Base-by-base conservation (phyloP, 2,797 vertebrate genomes). In the Neosilurus hyrtlii region DNA sequence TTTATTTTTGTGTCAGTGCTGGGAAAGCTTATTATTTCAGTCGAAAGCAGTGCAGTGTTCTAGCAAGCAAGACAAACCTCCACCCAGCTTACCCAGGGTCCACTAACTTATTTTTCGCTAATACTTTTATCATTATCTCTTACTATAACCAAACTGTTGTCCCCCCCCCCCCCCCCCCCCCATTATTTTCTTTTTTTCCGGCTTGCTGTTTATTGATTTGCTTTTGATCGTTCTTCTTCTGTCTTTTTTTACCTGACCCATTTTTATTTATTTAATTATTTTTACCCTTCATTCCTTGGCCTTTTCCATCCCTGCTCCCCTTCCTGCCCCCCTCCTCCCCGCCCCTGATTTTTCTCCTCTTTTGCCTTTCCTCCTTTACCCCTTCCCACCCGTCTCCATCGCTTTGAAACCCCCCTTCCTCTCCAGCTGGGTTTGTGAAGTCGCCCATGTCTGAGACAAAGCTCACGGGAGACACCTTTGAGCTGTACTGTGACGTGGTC, bases 371-470 rank as follows among this genome's bases (percentile, higher is more conserved):
- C 77, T 89, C 85, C 43, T 88, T 68, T 49, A 51, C 78, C 15
- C 7, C 82, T 30, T 92, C 80, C 85, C 59, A 86, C 83, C 49
- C 75, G 2, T 61, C 79, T 51, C 80, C 72, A 85, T 91, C 86
- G 87, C 86, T 86, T 84, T 26, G 7, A 90, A 80, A 86, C 90
- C 62, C 90, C 90, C 91, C 86, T 90, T 89, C 82, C 95, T 94
- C 20, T 96, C 95, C 96, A 99, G 98, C 97, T 95, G 98, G 98
- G 95, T 99, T 99, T 96, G 96, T 97, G 95, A 99, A 99, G 96
- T 99, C 98, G 91, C 98, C 98, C 90, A 96, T 98, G 96, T 99
- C 98, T 93, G 98, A 99, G 94, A 98, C 96, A 92, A 99, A 99
- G 92, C 97, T 99, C 91, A 99, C 97, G 89, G 98, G 97, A 94